Evolutionary conservation across 2,888 invertebrate species (phyloP).

Genomic region (Aproaerema taeniolella): DNA sequence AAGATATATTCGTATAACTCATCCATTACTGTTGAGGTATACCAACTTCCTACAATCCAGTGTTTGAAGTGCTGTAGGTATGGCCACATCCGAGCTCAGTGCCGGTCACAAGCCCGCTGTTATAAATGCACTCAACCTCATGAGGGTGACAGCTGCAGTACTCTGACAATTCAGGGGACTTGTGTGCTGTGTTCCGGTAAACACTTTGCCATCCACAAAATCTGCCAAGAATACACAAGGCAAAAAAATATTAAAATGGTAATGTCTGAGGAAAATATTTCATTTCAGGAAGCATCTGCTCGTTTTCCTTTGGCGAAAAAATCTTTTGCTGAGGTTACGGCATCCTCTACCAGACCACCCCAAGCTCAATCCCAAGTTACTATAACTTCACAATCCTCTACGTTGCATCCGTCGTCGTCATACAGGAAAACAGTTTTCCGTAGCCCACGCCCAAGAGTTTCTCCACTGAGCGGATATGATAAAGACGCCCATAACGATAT

Average conservation of each 20-base stretch:
- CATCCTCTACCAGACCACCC: not conserved
- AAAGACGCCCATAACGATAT: not conserved
- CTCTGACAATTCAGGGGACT: not conserved
- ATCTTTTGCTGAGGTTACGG: not conserved
- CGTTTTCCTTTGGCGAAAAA: not conserved
- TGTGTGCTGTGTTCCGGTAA: conserved; percentile 17
- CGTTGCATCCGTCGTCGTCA: not conserved
- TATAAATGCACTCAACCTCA: conserved; percentile 18
- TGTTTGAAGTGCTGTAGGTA: conserved; percentile 21
- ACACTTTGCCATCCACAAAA: conserved; percentile 17
- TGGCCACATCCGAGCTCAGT: conserved; percentile 21
- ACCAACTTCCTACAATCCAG: conserved; percentile 16
- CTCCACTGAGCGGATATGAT: not conserved
- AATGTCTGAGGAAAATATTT: conserved; percentile 20
- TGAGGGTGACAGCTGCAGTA: conserved; percentile 14
- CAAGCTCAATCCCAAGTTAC: not conserved
- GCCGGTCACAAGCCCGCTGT: conserved; percentile 23
- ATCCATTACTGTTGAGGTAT: conserved; percentile 9
- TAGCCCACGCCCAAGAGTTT: not conserved
- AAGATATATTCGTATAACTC: conserved; percentile 7
- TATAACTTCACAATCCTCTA: conserved; percentile 4
- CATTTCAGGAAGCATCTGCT: conserved; percentile 18
- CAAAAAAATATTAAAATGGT: conserved; percentile 20
- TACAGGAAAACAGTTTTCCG: conserved; percentile 2
- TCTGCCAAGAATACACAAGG: conserved; percentile 18